phyloP scores from a whole-genome alignment of 2,113 vertebrate species.

The Cynopterus brachyotis region DNA sequence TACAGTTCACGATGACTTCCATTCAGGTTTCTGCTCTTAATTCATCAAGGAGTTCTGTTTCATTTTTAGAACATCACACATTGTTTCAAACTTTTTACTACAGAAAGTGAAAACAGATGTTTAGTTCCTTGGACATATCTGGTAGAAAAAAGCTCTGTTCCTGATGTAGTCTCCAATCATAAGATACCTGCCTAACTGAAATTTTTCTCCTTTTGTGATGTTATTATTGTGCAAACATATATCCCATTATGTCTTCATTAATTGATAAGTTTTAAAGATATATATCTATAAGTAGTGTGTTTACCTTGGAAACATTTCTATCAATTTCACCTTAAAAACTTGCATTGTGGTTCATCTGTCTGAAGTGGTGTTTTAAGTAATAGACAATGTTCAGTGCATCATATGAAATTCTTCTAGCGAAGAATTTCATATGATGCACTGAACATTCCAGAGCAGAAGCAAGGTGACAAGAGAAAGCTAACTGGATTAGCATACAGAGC shows the following conservation, averaged over 20 bases:
- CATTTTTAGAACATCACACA: slow-evolving; percentile 46
- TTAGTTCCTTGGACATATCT: background rate
- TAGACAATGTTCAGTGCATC: background rate
- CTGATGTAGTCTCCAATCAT: background rate
- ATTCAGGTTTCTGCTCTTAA: slow-evolving; percentile 45
- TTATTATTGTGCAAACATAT: slow-evolving; percentile 29
- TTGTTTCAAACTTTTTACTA: slow-evolving; percentile 31
- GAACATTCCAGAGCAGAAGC: background rate
- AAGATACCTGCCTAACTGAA: background rate
- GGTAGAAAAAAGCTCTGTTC: background rate
- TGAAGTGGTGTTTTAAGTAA: background rate
- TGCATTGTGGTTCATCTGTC: slow-evolving; percentile 15
- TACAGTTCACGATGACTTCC: background rate
- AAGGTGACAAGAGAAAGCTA: slow-evolving; percentile 13
- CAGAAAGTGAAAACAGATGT: slow-evolving; percentile 52
- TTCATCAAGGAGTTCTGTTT: slow-evolving; percentile 36
- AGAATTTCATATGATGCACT: too few relatives aligned
- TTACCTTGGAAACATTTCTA: slow-evolving; percentile 40
- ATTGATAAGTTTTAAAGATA: slow-evolving; percentile 18
- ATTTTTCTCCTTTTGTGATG: background rate
- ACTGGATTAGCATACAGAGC: background rate
- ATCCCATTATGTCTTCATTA: background rate
- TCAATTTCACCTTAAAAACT: slow-evolving; percentile 39
- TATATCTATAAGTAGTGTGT: background rate
- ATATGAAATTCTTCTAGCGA: slow-evolving; percentile 31